Base-by-base conservation (phyloP, 2,888 invertebrate species). In the Calliopum simillimum region DNA sequence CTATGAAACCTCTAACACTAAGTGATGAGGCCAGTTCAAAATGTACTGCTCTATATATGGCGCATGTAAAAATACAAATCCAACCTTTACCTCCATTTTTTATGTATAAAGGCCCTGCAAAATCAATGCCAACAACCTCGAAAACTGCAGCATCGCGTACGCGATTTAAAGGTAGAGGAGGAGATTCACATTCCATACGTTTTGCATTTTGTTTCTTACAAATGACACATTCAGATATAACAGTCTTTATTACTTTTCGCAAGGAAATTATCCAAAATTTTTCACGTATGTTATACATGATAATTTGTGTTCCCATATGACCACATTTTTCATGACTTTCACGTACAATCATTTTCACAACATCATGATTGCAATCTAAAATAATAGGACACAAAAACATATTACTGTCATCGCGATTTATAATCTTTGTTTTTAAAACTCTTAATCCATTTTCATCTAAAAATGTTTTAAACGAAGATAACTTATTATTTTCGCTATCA, bases 191-290 rank as follows among this genome's bases (percentile, higher is more conserved):
- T 25, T 56, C 56, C 56, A 56, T 56, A 33, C 33, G 56, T 12
- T 56, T 25, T 11, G 23, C 56, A 5, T n/a, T 56, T 56, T 56
- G 56, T 33, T 56, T 56, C 23, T 56, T 56, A 56, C 56, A 56
- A 56, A 23, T 23, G 4, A 56, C 56, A 33, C 33, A 56, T 33
- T 56, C 55, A 4, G 55, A 55, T 21, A 55, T 55, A 21, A 55
- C 55, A 3, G 8, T 21, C 23, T 55, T 55, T 4, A 21, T 21
- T 4, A 55, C 3, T 21, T 53, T 55, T 16, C 33, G 33, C n/a
- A 56, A 11, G 2, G 56, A 56, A 16, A 56, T 2, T 56, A 56
- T 56, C 56, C 33, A 56, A 33, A 56, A 56, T 14, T 56, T 56
- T 33, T 56, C 56, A 23, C 56, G 33, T 21, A 56, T 13, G 14